Evolutionary conservation across 2,797 vertebrate genomes (phyloP), one percentile per base, ranked within the genome.

Genomic region (Lagocephalus sceleratus): DNA sequence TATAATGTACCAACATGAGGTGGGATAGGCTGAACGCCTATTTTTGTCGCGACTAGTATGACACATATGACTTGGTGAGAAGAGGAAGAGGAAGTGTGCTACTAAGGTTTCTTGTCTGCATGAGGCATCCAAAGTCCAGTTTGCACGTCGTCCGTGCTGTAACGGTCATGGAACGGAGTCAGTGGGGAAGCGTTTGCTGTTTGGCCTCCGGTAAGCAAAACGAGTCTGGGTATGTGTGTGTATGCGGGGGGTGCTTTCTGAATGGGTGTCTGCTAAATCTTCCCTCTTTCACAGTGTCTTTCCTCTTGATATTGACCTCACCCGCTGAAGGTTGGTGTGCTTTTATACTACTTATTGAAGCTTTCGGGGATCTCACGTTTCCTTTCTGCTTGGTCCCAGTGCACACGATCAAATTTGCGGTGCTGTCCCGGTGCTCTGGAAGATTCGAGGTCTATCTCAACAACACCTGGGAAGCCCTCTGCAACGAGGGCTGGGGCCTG

Each of bases 301-400:
- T 63, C 21, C 6, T 61, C 1, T 26, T 55, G 15, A 53, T 6
- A 0, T 25, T 25, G 21, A 12, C 47, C 14, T 46, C 17, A 17
- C 0, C n/a, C 15, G 22, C 44, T 46, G 22, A 6, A 54, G 66
- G 71, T 74, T 19, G 29, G 58, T 66, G 0, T 2, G 32, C 12
- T 35, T 35, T 14, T 12, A 2, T 6, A 20, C 19, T 48, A 1
- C 9, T 16, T 5, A 26, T 1, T 19, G 5, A 52, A n/a, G 19
- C n/a, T 39, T 38, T 38, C 14, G 3, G 11, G 14, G 10, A 8
- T 16, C 11, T 44, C 42, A 1, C 8, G 10, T 45, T 45, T 2
- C 21, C 2, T 48, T 2, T 29, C 7, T 47, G 12, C 12, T 12
- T 10, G 2, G 22, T 9, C 11, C 14, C 25, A n/a, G 2, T 55